These are phyloP conservation scores for Uloborus diversus DNA, from an alignment of 1,140 invertebrate genomes.

Conservation along the genomic window DNA sequence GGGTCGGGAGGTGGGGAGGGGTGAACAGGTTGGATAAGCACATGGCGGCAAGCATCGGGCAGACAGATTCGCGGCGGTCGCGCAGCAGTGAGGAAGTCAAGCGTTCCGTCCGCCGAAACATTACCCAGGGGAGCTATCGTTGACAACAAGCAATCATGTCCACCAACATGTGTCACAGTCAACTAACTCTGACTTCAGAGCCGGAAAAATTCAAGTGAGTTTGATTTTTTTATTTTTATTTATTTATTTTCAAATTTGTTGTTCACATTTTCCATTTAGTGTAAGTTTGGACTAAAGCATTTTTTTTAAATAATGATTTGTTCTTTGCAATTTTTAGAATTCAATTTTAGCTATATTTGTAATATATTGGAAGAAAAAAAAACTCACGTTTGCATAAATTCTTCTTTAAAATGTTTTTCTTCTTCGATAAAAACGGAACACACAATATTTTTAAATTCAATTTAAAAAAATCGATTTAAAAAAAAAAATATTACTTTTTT, in stretches of 20 bases:
- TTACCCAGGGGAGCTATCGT: not conserved
- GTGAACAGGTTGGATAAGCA: not conserved
- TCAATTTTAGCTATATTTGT: too few species aligned
- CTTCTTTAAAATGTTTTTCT: too few species aligned
- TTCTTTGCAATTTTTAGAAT: too few species aligned
- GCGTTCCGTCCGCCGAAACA: not conserved
- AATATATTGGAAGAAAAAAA: too few species aligned
- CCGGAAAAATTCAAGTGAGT: conserved; percentile 39
- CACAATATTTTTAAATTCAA: too few species aligned
- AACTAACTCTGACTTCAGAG: conserved; percentile 43
- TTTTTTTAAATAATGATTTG: too few species aligned
- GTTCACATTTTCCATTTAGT: not conserved
- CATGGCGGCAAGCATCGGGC: not conserved
- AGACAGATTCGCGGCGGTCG: conserved; percentile 14
- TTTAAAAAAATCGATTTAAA: too few species aligned
- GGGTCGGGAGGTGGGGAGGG: not conserved
- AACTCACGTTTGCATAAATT: too few species aligned
- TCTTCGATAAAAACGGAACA: too few species aligned
- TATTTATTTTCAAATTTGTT: not conserved
- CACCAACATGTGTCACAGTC: conserved; percentile 35
- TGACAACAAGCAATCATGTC: conserved; percentile 16
- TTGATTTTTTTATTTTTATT: not conserved
- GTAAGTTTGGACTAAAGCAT: not conserved
- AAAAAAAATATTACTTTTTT: too few species aligned
- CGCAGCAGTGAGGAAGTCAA: conserved; percentile 20